These are phyloP conservation scores for Caenorhabditis wallacei DNA, from an alignment of 2,888 invertebrate genomes.

Conservation along the genomic window DNA sequence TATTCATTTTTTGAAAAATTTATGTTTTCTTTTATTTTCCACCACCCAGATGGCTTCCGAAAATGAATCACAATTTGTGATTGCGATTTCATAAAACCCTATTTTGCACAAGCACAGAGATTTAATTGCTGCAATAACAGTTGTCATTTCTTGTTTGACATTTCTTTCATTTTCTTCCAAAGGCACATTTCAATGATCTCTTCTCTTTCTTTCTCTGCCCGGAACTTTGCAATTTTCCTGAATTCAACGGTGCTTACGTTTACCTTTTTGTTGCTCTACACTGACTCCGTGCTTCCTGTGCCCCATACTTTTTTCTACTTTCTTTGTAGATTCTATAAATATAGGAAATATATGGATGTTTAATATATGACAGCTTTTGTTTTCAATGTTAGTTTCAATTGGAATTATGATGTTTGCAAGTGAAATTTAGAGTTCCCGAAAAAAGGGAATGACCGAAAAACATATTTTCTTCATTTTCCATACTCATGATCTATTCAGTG, in stretches of 20 bases:
- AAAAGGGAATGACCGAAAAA: background rate
- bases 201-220: constrained; percentile 10
- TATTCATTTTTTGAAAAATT: constrained; percentile 4
- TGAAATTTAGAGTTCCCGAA: constrained; percentile 3
- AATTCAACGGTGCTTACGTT: constrained; percentile 29
- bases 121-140: constrained; percentile 32
- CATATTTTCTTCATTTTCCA: background rate
- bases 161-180: constrained; percentile 20
- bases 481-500: constrained; percentile 18
- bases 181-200: constrained; percentile 50
- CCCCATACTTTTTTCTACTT: background rate
- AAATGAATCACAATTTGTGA: constrained; percentile 9
- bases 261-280: background rate
- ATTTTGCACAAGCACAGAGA: constrained; percentile 11
- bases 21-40: background rate
- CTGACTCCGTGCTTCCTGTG: constrained; percentile 24
- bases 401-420: background rate
- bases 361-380: too few species aligned
- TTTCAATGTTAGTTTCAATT: too few species aligned
- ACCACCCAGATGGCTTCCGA: constrained; percentile 3
- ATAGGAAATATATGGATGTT: background rate
- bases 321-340: background rate
- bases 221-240: constrained; percentile 57
- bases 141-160: constrained; percentile 43
- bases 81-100: constrained; percentile 4